Evolutionary conservation across 2,113 vertebrate species (phyloP), one percentile per base, ranked within the genome.

Genomic region (Desmodus rotundus): DNA sequence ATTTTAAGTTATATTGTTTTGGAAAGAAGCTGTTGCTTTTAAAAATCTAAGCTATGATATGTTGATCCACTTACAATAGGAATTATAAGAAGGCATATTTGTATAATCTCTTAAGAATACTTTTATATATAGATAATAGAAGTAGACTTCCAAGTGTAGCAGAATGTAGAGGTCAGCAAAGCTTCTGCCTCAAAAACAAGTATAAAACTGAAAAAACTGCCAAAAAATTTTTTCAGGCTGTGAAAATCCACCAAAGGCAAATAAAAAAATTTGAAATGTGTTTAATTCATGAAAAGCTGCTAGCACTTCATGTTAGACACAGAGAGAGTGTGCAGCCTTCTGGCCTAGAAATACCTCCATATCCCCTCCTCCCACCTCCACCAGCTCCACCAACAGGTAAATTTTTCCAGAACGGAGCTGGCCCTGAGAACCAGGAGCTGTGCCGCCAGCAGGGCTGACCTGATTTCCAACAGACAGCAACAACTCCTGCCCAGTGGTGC

Each of bases 1-100:
- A 86, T 91, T 95, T 68, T 84, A 68, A 85, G 50, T 70, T 85
- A 85, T 28, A 65, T 63, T 80, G 73, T 54, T 91, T 91, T 78
- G n/a, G 28, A 72, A 58, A 90, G 41, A 77, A 77, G 28, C 22
- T 33, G 68, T 88, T 92, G 38, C 31, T 58, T 92, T 87, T 74
- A 74, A 92, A 81, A 83, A 65, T 81, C 16, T 2, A 83, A 76
- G 16, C 28, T 61, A 92, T 20, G 45, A 26, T 31, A 58, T 56
- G 56, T 36, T 92, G 26, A 92, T 92, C 33, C 47, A 8, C 2
- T 88, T 58, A 43, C 47, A 85, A 56, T 33, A 88, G 68, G n/a
- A 89, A 89, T 84, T 77, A 70, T 56, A 68, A 41, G 61, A 70
- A 84, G 22, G 54, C 7, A 70, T 84, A 77, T 31, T 91, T 72